A percentile compares a stretch with the other conserved stretches of the same genome.
These are phyloP conservation scores for Diphyllodes magnificus DNA, from an alignment of 2,113 vertebrate species.

Conservation along the genomic window DNA sequence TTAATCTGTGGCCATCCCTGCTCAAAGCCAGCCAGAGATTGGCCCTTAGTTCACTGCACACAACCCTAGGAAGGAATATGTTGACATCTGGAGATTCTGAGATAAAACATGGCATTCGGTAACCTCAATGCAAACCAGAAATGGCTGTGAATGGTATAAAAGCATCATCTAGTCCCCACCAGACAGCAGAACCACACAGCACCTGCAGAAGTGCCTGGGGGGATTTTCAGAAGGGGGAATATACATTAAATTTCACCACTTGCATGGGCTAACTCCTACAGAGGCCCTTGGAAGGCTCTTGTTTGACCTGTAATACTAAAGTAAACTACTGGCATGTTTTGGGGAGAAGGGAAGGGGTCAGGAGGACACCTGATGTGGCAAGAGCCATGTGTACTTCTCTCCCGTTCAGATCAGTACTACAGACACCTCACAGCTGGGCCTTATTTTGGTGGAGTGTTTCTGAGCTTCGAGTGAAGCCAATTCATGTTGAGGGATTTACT, in stretches of 20 bases:
- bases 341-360: background rate
- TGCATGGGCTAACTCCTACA: background rate
- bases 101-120: background rate
- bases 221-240: background rate
- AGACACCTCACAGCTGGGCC: background rate
- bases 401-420: background rate
- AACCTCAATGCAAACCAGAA: background rate
- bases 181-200: background rate
- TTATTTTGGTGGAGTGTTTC: background rate
- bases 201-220: rapidly evolving
- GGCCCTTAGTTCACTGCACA: background rate
- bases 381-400: background rate
- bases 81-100: background rate
- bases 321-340: background rate
- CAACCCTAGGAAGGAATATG: background rate
- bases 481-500: background rate
- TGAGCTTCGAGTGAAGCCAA: background rate
- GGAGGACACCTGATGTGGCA: background rate
- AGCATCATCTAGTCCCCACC: background rate
- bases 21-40: background rate
- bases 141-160: background rate
- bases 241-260: background rate
- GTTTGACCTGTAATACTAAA: background rate
- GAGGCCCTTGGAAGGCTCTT: background rate
- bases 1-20: background rate